Evolutionary conservation across 2,797 vertebrate species (phyloP).

Genomic region (Pseudocheirus occidentalis): DNA sequence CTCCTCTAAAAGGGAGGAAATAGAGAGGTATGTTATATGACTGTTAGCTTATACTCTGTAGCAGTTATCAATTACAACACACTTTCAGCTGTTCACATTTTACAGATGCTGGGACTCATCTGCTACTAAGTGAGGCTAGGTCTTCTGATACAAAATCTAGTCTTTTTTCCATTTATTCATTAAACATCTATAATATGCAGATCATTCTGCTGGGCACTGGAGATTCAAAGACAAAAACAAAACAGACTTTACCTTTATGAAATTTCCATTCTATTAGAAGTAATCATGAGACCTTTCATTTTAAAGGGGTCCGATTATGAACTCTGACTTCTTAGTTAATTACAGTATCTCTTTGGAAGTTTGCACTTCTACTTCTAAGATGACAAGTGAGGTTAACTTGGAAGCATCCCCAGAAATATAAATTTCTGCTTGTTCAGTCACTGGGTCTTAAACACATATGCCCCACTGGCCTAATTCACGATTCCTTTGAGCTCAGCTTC

Average conservation of each 20-base stretch:
- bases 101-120: not conserved
- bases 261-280: not conserved
- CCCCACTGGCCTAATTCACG: not conserved
- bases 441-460: not conserved
- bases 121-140: not conserved
- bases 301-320: not conserved
- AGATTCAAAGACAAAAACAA: not conserved
- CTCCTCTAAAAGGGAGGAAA: not conserved
- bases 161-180: not conserved
- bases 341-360: conserved; percentile 22
- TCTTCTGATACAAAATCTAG: not conserved
- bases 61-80: not conserved
- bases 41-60: not conserved
- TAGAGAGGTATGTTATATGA: not conserved
- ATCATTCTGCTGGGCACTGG: not conserved
- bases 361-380: not conserved
- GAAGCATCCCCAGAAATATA: not conserved
- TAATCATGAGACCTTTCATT: not conserved
- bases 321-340: not conserved
- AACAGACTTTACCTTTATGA: not conserved
- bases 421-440: not conserved
- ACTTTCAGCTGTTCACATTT: not conserved
- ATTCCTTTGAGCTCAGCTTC: not conserved
- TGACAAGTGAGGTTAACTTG: not conserved
- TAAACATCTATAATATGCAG: not conserved